These are phyloP conservation scores for Mirounga angustirostris DNA, from an alignment of 2,113 vertebrate genomes.

Conservation along the genomic window DNA sequence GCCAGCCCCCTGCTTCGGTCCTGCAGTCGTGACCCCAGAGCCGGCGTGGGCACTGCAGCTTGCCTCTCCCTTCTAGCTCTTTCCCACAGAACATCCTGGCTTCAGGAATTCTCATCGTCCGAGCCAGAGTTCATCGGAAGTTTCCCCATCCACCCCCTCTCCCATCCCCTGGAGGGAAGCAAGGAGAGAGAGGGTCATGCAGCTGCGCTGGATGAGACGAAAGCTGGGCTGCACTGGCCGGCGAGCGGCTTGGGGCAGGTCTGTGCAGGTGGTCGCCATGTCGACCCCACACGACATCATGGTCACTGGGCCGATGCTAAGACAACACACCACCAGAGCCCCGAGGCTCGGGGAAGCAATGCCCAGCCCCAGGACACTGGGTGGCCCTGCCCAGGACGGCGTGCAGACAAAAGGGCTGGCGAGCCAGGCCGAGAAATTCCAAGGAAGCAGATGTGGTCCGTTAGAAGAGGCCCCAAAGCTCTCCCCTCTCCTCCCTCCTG, in stretches of 20 bases:
- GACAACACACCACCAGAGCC: accelerated
- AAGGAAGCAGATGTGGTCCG: neutral
- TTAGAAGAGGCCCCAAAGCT: neutral
- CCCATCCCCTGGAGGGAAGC: neutral
- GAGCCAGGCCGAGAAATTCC: neutral
- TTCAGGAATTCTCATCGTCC: conserved; percentile 31
- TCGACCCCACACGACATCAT: neutral
- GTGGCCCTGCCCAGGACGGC: accelerated
- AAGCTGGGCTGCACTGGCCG: neutral
- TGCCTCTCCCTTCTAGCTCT: neutral
- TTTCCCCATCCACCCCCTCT: neutral
- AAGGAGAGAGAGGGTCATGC: neutral
- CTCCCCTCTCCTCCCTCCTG: neutral
- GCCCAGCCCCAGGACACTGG: neutral
- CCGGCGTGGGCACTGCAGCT: neutral
- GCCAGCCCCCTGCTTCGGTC: neutral
- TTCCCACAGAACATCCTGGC: conserved; percentile 32
- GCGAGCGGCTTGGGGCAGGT: neutral
- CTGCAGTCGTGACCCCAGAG: neutral
- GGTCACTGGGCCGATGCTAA: neutral
- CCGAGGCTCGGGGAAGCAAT: accelerated
- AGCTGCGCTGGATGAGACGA: neutral
- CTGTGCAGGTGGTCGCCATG: neutral
- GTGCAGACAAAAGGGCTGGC: neutral
- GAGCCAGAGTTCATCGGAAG: neutral